A percentile compares a stretch with the other conserved stretches of the same genome.
These are phyloP conservation scores for Brachionus manjavacas DNA, from an alignment of 1,140 invertebrate species.

Conservation along the genomic window DNA sequence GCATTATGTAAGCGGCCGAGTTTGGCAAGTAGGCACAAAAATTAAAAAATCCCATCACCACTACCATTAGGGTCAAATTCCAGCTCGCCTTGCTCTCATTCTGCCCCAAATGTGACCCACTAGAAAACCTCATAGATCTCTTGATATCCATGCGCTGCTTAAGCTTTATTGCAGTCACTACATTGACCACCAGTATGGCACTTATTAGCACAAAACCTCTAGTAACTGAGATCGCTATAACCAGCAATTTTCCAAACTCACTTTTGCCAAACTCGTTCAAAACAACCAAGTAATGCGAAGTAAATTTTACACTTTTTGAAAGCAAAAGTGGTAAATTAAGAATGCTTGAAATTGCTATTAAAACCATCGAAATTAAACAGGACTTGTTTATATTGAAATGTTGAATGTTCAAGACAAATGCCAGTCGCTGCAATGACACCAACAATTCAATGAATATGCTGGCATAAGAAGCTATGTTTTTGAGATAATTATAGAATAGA, in stretches of 20 bases:
- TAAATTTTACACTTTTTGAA: not conserved
- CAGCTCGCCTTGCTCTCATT: not conserved
- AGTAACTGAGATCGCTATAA: not conserved
- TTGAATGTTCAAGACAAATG: not conserved
- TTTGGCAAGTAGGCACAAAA: not conserved
- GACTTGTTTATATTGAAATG: not conserved
- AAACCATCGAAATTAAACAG: not conserved
- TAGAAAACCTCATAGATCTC: not conserved
- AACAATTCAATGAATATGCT: not conserved
- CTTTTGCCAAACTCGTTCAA: slow-evolving; percentile 9
- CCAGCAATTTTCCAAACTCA: not conserved
- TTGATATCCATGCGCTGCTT: not conserved
- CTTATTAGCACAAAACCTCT: slow-evolving; percentile 7
- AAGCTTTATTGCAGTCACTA: not conserved
- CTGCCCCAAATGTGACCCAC: not conserved
- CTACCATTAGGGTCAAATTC: not conserved
- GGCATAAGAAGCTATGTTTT: not conserved
- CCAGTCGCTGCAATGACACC: not conserved
- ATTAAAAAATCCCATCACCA: not conserved
- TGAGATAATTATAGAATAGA: slow-evolving; percentile 15
- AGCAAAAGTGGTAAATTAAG: not conserved
- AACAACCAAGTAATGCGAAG: not conserved
- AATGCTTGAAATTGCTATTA: not conserved
- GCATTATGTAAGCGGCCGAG: slow-evolving; percentile 8
- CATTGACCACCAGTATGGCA: not conserved